Conservation (phyloP, 2,113 vertebrate genomes). For the Oreochromis niloticus region DNA sequence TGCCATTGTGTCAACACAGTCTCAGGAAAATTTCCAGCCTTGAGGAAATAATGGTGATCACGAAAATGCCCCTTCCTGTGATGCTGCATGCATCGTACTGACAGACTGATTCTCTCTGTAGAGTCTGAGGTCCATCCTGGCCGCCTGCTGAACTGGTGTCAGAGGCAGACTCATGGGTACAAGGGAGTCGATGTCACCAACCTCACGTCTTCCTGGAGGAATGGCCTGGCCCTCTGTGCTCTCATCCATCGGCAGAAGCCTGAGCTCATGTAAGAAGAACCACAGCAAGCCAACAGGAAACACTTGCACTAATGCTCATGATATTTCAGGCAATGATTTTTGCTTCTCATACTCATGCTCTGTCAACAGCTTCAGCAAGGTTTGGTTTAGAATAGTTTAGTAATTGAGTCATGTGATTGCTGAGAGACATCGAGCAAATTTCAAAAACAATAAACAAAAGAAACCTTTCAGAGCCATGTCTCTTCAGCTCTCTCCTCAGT, state of each 20-base stretch:
- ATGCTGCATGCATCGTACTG: neutral
- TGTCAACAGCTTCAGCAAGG: neutral
- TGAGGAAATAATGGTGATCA: neutral
- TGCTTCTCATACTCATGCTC: neutral
- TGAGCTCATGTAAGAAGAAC: conserved; percentile 76
- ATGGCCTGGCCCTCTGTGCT: conserved; percentile 88
- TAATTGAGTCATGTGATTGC: neutral
- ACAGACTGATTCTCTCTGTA: conserved; percentile 45
- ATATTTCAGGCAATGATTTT: neutral
- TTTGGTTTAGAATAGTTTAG: neutral
- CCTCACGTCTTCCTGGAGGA: conserved; percentile 86
- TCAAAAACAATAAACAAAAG: neutral
- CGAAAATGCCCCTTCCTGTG: neutral
- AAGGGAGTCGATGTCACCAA: conserved; percentile 77
- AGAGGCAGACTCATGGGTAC: conserved; percentile 89
- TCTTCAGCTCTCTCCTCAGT: neutral
- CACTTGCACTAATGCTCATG: neutral
- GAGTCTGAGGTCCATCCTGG: conserved; percentile 84
- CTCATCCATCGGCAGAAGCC: conserved; percentile 90
- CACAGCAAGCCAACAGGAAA: neutral
- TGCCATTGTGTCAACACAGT: neutral
- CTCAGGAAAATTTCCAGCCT: neutral
- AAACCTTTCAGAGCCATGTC: rapidly evolving
- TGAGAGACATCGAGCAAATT: neutral
- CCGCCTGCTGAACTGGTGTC: conserved; percentile 91